phyloP scores from a whole-genome alignment of 2,888 invertebrate species.

The Epirrhoe alternata region DNA sequence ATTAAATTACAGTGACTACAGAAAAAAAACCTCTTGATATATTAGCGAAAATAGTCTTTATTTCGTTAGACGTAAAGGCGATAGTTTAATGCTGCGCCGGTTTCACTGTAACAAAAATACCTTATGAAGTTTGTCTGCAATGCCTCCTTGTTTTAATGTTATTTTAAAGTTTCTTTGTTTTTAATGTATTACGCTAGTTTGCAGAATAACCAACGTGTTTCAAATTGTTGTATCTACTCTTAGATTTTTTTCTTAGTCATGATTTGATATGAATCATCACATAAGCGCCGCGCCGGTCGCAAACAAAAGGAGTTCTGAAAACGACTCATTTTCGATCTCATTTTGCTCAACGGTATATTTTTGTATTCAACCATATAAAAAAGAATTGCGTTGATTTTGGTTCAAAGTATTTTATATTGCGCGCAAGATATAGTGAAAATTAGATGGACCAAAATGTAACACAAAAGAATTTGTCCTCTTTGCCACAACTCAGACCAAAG shows the following conservation, averaged over 20 bases:
- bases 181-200: conserved; percentile 19
- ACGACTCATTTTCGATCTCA: conserved; percentile 31
- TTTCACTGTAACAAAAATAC: background rate
- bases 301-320: conserved; percentile 4
- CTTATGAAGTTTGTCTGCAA: conserved; percentile 3
- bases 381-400: conserved; percentile 6
- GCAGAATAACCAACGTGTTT: conserved; percentile 2
- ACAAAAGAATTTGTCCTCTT: background rate
- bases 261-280: conserved; percentile 3
- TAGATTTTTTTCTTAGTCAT: conserved; percentile 7
- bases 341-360: conserved; percentile 19
- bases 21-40: conserved; percentile 47
- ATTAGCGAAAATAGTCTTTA: background rate
- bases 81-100: background rate
- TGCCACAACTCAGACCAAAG: conserved; percentile 38
- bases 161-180: conserved; percentile 4
- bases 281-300: conserved; percentile 35
- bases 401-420: background rate
- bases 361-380: conserved; percentile 1
- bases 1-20: conserved; percentile 4
- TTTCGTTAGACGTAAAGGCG: background rate
- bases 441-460: background rate
- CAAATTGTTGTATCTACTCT: background rate
- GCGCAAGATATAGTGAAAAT: background rate
- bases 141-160: conserved; percentile 6